Conservation (phyloP, 2,113 vertebrate genomes). For the Probosciger aterrimus region DNA sequence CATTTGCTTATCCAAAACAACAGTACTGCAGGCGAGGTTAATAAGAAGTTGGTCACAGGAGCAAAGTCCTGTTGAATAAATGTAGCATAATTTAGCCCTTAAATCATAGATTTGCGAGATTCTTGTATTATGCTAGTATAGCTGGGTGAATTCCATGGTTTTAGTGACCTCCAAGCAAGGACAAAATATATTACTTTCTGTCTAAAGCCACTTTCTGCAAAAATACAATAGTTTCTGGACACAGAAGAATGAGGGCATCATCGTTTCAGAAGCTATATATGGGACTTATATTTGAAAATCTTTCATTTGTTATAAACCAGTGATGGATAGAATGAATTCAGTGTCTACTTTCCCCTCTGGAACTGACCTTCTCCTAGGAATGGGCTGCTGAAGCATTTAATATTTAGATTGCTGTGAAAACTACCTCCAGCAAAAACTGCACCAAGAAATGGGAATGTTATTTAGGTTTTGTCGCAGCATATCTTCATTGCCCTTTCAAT, state of each 20-base stretch:
- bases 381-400: neutral
- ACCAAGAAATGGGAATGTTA: neutral
- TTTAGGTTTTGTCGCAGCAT: neutral
- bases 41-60: neutral
- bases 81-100: neutral
- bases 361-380: constrained; percentile 43
- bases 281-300: constrained; percentile 36
- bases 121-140: neutral
- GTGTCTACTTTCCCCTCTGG: constrained; percentile 31
- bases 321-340: constrained; percentile 43
- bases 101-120: neutral
- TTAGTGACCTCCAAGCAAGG: constrained; percentile 26
- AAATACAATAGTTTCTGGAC: constrained; percentile 26
- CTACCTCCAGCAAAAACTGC: neutral
- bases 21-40: neutral
- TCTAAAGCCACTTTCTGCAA: neutral
- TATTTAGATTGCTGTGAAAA: neutral
- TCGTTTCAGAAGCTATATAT: constrained; percentile 13
- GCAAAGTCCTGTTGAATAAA: neutral
- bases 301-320: constrained; percentile 12
- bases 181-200: neutral
- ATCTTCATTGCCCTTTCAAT: neutral
- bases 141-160: constrained; percentile 11
- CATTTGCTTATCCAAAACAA: neutral
- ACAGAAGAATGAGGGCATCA: neutral